Evolutionary conservation across 1,140 invertebrate genomes (phyloP), one percentile per base, ranked within the genome.

Genomic region (Lethocerus indicus): DNA sequence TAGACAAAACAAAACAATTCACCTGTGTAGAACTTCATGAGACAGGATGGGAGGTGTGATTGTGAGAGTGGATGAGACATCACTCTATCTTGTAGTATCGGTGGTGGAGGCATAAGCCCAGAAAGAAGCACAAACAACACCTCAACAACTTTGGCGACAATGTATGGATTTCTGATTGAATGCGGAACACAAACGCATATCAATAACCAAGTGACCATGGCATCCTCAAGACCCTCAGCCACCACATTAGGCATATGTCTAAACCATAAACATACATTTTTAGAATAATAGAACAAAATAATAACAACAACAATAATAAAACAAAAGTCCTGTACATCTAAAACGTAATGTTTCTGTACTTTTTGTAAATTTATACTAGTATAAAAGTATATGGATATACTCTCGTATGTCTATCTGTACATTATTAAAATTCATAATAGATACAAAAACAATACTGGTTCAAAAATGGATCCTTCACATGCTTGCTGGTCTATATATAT

Each of bases 11-110:
- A 16, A 32, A 12, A 32, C 16, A 4, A 29, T 27, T 44, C 56
- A 72, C 70, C 74, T 53, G 91, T 91, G 65, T 98, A 98, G 67
- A 98, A 98, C 66, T 91, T 92, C 88, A 97, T 95, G 0, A 98
- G 70, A 16, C 84, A 79, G 45, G 88, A 82, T 0, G 90, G 84
- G 29, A 98, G 66, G 50, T 78, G 69, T 12, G 78, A 77, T 55
- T 84, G 77, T 2, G 90, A 87, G 56, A 96, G 74, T 29, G 81
- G 81, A 66, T 96, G 87, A 36, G 81, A 76, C 77, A 95, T 79
- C 25, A 93, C 71, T 57, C 74, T 68, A 25, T 71, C 64, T 51
- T 79, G 72, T 3, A 83, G 61, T 13, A 63, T 63, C 43, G 74
- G 70, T 9, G 72, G 75, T 44, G 78, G 72, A 12, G 80, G 72